Conservation (phyloP, 2,888 invertebrate genomes). For the Hetaerina titia region DNA sequence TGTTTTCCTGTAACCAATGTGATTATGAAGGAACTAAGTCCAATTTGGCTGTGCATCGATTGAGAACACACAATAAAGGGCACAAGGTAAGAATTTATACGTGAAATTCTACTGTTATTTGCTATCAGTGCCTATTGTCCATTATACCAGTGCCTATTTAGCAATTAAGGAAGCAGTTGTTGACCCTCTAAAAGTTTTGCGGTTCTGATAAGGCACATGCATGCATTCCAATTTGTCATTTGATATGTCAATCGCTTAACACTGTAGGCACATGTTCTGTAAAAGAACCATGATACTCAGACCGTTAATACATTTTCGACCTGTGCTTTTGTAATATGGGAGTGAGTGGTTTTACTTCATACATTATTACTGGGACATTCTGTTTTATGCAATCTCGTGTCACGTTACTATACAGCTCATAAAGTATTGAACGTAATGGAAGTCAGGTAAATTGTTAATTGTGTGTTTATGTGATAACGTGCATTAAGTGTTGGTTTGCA, state of each 20-base stretch:
- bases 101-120: too few relatives aligned
- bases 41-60: conserved; percentile 44
- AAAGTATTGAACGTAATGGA: conserved; percentile 36
- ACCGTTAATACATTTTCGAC: background rate
- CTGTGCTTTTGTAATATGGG: background rate
- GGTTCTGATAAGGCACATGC: background rate
- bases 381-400: background rate
- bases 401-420: background rate
- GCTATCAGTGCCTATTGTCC: background rate
- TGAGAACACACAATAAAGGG: conserved; percentile 50
- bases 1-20: conserved; percentile 27
- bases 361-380: background rate
- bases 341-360: background rate
- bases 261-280: conserved; percentile 6
- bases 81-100: background rate
- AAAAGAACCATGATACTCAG: background rate
- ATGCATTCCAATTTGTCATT: background rate
- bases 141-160: background rate
- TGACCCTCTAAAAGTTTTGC: background rate
- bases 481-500: conserved; percentile 62
- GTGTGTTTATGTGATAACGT: conserved; percentile 48
- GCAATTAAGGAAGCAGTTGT: background rate
- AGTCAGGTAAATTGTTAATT: background rate
- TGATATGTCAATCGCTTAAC: background rate
- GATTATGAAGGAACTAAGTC: conserved; percentile 48